Evolutionary conservation across 2,888 invertebrate species (phyloP).

Genomic region (Nasonovia ribisnigri): DNA sequence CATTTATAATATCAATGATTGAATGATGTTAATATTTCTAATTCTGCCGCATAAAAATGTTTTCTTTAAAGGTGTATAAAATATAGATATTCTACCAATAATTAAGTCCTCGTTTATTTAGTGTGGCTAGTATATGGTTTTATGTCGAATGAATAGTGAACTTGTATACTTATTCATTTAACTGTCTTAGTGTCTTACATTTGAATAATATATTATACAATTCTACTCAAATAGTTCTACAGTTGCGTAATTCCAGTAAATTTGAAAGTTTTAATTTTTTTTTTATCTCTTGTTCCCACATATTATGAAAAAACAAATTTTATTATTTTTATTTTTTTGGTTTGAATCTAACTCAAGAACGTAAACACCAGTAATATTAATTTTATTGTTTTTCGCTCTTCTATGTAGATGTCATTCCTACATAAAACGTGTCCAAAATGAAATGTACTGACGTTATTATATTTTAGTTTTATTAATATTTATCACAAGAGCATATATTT

Average conservation of each 20-base stretch:
- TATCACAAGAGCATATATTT: neutral
- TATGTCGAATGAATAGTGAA: neutral
- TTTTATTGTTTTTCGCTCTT: slow-evolving; percentile 29
- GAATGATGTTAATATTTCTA: neutral
- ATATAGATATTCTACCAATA: neutral
- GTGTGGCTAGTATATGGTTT: neutral
- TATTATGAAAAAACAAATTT: neutral
- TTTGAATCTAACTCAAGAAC: neutral
- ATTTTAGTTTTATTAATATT: slow-evolving; percentile 29
- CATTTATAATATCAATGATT: neutral
- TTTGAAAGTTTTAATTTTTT: neutral
- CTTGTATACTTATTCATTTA: neutral
- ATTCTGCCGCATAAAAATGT: neutral
- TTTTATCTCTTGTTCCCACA: neutral
- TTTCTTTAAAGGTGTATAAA: neutral
- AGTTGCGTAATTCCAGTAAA: neutral
- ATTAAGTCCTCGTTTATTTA: neutral
- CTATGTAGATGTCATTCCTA: slow-evolving; percentile 21
- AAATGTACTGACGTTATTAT: slow-evolving; percentile 23
- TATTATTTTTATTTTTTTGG: neutral
- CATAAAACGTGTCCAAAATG: slow-evolving; percentile 30
- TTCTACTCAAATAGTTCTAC: neutral
- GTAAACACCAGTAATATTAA: neutral
- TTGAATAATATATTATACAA: neutral
- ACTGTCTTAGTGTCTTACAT: neutral